phyloP scores from a whole-genome alignment of 2,113 vertebrate species.

The Physeter macrocephalus region DNA sequence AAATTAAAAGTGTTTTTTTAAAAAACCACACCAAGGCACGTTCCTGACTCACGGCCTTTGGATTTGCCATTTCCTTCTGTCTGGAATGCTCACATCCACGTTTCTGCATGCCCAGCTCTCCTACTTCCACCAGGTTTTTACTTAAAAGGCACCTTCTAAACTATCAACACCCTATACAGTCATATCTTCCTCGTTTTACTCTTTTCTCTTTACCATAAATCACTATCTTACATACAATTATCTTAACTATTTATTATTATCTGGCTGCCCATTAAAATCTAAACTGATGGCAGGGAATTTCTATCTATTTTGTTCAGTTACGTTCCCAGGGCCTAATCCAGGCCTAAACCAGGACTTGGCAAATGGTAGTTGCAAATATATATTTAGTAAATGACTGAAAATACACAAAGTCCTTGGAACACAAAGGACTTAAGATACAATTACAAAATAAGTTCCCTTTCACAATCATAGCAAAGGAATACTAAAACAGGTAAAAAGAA shows the following conservation, averaged over 20 bases:
- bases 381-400: background rate
- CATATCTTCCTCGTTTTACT: background rate
- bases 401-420: background rate
- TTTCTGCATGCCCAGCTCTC: background rate
- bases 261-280: background rate
- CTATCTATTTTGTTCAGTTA: background rate
- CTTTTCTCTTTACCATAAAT: background rate
- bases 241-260: background rate
- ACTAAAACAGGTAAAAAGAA: slow-evolving; percentile 22
- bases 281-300: background rate
- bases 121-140: background rate
- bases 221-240: background rate
- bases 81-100: background rate
- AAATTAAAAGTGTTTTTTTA: background rate
- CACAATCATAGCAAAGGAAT: slow-evolving; percentile 20
- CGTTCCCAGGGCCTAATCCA: background rate
- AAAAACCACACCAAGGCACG: background rate
- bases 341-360: background rate
- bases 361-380: background rate
- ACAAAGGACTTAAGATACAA: slow-evolving; percentile 16
- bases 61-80: background rate
- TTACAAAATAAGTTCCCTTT: slow-evolving; percentile 26
- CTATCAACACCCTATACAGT: background rate
- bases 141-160: background rate
- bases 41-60: background rate